Percentiles rank a stretch among this genome's conserved stretches.
Conservation (phyloP, 2,888 invertebrate genomes). For the Oligia strigilis region DNA sequence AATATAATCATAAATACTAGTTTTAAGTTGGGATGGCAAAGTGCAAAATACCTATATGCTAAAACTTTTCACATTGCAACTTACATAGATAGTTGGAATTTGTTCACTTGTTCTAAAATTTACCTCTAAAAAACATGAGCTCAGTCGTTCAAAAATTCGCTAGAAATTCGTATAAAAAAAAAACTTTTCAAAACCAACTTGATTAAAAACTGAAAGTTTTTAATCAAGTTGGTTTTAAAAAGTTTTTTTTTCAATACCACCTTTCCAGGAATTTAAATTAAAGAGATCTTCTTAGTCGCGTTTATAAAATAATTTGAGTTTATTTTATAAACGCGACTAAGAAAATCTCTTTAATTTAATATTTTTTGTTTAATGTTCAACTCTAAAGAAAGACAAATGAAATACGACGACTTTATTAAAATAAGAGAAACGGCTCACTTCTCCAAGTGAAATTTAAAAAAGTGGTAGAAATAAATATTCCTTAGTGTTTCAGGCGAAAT, state of each 20-base stretch:
- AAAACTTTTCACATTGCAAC: too few relatives aligned
- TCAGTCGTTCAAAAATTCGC: not conserved
- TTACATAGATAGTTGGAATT: too few relatives aligned
- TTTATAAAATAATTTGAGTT: not conserved
- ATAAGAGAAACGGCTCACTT: not conserved
- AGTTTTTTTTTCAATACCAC: too few relatives aligned
- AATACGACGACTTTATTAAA: constrained; percentile 10
- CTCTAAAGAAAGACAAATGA: not conserved
- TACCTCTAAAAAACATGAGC: not conserved
- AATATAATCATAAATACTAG: too few relatives aligned
- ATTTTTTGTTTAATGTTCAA: not conserved
- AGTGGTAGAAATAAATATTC: constrained; percentile 18
- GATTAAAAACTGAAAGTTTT: not conserved
- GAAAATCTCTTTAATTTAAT: too few relatives aligned
- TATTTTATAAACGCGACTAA: too few relatives aligned
- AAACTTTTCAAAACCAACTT: too few relatives aligned
- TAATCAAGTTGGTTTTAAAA: too few relatives aligned
- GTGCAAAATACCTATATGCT: too few relatives aligned
- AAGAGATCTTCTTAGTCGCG: not conserved
- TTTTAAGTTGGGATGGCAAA: too few relatives aligned
- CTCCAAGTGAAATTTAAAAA: constrained; percentile 9
- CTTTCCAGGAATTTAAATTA: not conserved
- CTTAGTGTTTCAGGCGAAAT: constrained; percentile 15
- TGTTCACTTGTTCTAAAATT: not conserved
- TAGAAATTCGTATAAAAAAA: not conserved